Conservation (phyloP, 2,113 vertebrate genomes). For the Phalacrocorax aristotelis region DNA sequence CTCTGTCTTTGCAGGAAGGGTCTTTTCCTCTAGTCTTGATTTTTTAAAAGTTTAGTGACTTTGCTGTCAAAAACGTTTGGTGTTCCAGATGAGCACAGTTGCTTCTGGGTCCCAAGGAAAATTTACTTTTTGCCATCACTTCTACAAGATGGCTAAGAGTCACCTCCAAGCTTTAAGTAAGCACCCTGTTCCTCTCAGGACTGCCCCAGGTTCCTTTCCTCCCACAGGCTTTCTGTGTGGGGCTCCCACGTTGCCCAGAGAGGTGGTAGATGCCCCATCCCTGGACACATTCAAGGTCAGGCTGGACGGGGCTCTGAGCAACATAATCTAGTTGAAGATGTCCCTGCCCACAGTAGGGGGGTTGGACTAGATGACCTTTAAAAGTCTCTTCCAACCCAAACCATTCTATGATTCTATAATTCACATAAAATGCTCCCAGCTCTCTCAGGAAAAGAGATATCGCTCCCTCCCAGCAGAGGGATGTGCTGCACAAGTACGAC, state of each 20-base stretch:
- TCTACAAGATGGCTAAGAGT: neutral
- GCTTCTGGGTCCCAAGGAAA: neutral
- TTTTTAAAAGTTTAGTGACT: neutral
- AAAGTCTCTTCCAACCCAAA: no score
- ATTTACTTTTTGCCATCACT: neutral
- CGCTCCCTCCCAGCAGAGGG: neutral
- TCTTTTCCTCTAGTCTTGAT: neutral
- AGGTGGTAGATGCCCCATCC: no score
- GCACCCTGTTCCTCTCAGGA: neutral
- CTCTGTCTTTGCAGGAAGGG: neutral
- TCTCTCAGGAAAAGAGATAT: neutral
- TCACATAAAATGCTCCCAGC: neutral
- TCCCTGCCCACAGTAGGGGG: no score
- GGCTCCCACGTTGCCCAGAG: no score
- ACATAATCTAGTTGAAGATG: no score
- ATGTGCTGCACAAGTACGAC: rapidly evolving
- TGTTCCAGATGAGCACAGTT: neutral
- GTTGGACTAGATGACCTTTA: no score
- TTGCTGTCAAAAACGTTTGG: neutral
- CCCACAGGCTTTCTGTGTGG: neutral
- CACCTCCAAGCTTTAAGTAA: neutral
- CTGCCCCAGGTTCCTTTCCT: neutral
- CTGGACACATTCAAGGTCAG: no score
- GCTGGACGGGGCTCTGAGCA: no score
- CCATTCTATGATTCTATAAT: no score